These are phyloP conservation scores for Gallinago undulata DNA, from an alignment of 2,113 vertebrate species.

Conservation along the genomic window DNA sequence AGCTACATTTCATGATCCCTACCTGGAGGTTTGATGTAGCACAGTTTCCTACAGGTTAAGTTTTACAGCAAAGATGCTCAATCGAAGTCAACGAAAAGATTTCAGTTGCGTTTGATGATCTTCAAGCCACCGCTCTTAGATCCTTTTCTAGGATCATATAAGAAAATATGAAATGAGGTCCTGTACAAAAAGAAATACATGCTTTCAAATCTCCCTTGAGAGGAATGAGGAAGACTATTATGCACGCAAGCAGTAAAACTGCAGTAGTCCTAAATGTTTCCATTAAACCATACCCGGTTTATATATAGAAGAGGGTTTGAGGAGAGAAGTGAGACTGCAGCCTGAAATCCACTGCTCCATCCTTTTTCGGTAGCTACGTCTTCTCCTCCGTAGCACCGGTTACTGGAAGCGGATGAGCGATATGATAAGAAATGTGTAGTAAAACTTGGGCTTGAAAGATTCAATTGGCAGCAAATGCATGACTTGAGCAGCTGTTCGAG, in stretches of 20 bases:
- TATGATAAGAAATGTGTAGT: not conserved
- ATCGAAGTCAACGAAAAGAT: not conserved
- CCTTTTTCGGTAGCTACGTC: not conserved
- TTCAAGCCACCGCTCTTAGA: not conserved
- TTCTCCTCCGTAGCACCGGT: not conserved
- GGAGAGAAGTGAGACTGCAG: not conserved
- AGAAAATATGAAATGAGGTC: not conserved
- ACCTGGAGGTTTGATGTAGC: not conserved
- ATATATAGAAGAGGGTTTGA: not conserved
- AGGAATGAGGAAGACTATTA: not conserved
- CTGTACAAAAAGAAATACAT: fast-evolving
- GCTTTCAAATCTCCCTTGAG: not conserved
- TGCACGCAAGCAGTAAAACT: not conserved
- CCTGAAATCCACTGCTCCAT: not conserved
- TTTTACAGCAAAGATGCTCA: not conserved
- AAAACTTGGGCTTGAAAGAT: not conserved
- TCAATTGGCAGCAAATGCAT: not conserved
- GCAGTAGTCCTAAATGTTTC: not conserved
- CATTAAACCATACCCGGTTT: not conserved
- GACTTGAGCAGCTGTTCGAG: not conserved
- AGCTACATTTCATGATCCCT: not conserved
- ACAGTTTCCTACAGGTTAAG: not conserved
- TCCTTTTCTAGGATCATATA: not conserved
- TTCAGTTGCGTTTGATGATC: not conserved
- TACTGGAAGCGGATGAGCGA: not conserved